These are phyloP conservation scores for Steinernema carpocapsae DNA, from an alignment of 2,888 invertebrate genomes.

Conservation along the genomic window DNA sequence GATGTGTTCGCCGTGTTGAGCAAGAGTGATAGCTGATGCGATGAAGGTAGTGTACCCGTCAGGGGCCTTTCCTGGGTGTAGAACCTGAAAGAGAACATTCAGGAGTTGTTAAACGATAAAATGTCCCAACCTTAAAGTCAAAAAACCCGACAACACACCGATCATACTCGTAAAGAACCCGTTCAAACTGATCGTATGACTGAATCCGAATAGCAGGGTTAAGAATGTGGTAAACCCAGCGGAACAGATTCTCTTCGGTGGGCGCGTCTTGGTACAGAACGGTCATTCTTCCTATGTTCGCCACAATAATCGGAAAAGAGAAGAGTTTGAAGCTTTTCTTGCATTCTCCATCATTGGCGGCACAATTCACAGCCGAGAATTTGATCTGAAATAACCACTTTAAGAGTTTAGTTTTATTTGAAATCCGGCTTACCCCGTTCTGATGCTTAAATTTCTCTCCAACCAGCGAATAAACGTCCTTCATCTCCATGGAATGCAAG, in stretches of 20 bases:
- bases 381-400: slow-evolving; percentile 42
- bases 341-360: slow-evolving; percentile 46
- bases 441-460: slow-evolving; percentile 3
- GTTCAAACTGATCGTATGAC: slow-evolving; percentile 17
- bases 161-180: slow-evolving; percentile 36
- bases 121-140: slow-evolving; percentile 36
- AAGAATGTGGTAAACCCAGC: slow-evolving; percentile 35
- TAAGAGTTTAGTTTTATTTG: background rate
- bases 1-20: slow-evolving; percentile 23
- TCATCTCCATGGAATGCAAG: slow-evolving; percentile 45
- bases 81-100: background rate
- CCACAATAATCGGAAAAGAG: slow-evolving; percentile 50
- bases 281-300: slow-evolving; percentile 40
- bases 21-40: slow-evolving; percentile 36
- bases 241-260: slow-evolving; percentile 37
- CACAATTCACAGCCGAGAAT: slow-evolving; percentile 51
- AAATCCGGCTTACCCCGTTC: background rate
- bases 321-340: slow-evolving; percentile 45
- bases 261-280: slow-evolving; percentile 39
- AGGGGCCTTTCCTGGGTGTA: background rate
- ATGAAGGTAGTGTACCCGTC: slow-evolving; percentile 35
- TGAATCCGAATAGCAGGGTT: slow-evolving; percentile 36
- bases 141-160: slow-evolving; percentile 44
- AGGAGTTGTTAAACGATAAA: background rate
- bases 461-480: slow-evolving; percentile 3